A percentile compares a stretch with the other conserved stretches of the same genome.
Conservation (phyloP, 2,113 vertebrate species). For the Lota lota region DNA sequence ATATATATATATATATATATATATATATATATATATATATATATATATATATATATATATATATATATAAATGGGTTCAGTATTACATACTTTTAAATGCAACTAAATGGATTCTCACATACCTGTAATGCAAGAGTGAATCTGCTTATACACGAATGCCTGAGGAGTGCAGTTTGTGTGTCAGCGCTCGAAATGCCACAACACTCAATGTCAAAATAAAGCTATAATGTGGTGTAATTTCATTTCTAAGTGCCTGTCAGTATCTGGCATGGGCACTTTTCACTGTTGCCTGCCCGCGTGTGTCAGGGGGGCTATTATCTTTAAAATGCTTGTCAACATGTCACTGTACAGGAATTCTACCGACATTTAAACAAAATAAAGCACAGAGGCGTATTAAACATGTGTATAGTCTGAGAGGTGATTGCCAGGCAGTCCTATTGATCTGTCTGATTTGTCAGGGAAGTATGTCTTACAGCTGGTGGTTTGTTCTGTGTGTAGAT, state of each 20-base stretch:
- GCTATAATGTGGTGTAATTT: slow-evolving; percentile 5
- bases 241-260: slow-evolving; percentile 9
- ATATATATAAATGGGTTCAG: too few relatives aligned
- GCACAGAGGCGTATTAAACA: slow-evolving; percentile 4
- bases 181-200: too few relatives aligned
- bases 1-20: too few relatives aligned
- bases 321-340: slow-evolving; percentile 16
- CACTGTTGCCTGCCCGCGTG: background rate
- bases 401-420: slow-evolving; percentile 27
- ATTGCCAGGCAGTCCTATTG: slow-evolving; percentile 33
- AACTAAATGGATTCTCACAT: too few relatives aligned
- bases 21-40: background rate
- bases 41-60: background rate
- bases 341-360: background rate
- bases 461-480: too few relatives aligned
- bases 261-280: slow-evolving; percentile 1
- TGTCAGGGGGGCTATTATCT: slow-evolving; percentile 13
- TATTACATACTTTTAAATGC: too few relatives aligned
- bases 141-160: too few relatives aligned
- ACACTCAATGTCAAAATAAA: slow-evolving; percentile 1
- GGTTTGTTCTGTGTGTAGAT: too few relatives aligned
- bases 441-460: slow-evolving; percentile 21
- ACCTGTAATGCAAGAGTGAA: too few relatives aligned
- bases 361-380: background rate
- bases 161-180: too few relatives aligned